Percentiles rank a stretch among this genome's conserved stretches.
Conservation (phyloP, 2,113 vertebrate species). For the Phylloscopus trochilus region DNA sequence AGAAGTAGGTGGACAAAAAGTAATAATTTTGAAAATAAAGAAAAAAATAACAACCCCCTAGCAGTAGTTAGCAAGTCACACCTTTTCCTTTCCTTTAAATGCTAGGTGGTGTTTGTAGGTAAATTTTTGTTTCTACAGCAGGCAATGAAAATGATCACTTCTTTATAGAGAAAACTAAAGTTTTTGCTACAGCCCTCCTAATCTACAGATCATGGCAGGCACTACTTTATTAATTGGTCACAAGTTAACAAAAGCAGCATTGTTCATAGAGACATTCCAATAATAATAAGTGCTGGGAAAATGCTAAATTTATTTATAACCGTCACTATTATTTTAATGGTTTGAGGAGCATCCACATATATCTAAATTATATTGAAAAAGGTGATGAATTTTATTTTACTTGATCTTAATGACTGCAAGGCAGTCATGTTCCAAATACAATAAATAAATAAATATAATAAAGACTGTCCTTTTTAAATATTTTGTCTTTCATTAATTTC, state of each 20-base stretch:
- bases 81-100: neutral
- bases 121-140: neutral
- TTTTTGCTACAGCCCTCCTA: neutral
- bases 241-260: neutral
- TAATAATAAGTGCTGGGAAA: neutral
- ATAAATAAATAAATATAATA: neutral
- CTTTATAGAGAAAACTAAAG: neutral
- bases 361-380: neutral
- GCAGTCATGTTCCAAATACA: neutral
- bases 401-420: neutral
- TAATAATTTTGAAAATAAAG: neutral
- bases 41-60: accelerated
- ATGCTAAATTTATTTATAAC: neutral
- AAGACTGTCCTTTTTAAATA: neutral
- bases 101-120: neutral
- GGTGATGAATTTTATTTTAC: neutral
- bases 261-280: neutral
- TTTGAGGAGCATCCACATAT: neutral
- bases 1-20: neutral
- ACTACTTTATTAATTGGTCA: neutral
- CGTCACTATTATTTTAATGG: neutral
- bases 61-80: neutral
- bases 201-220: neutral
- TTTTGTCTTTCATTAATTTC: neutral
- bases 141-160: neutral